These are phyloP conservation scores for Tenualosa thibaudeaui DNA, from an alignment of 2,797 vertebrate species.

Conservation along the genomic window DNA sequence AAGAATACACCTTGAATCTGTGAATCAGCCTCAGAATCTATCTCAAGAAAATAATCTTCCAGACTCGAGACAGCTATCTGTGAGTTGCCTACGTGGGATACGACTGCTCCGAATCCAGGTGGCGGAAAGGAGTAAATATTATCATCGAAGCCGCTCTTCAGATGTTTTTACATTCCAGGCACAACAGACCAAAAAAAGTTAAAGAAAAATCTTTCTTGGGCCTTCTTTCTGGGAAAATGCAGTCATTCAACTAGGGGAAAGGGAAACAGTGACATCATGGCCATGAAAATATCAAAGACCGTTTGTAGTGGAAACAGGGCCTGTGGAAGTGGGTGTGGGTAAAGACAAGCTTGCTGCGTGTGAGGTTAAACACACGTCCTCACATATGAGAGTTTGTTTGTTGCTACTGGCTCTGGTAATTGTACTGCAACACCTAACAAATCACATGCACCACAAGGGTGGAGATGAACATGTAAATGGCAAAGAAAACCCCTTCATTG, in stretches of 20 bases:
- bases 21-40: neutral
- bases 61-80: neutral
- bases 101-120: neutral
- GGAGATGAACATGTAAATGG: neutral
- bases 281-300: constrained; percentile 53
- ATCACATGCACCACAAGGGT: neutral
- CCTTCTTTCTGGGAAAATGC: constrained; percentile 44
- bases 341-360: neutral
- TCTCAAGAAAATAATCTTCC: neutral
- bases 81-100: neutral
- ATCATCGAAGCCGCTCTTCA: neutral
- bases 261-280: constrained; percentile 62
- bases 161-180: constrained; percentile 29
- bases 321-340: constrained; percentile 46
- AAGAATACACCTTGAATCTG: constrained; percentile 33
- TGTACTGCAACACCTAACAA: neutral
- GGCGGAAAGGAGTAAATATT: neutral
- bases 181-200: constrained; percentile 5
- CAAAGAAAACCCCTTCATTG: constrained; percentile 23
- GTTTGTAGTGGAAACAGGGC: constrained; percentile 47
- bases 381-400: constrained; percentile 49
- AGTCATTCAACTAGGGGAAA: constrained; percentile 48
- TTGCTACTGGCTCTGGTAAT: neutral
- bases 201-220: neutral
- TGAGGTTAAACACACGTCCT: constrained; percentile 57